Base-by-base conservation (phyloP, 2,113 vertebrate genomes). In the Psittacara wagleri region DNA sequence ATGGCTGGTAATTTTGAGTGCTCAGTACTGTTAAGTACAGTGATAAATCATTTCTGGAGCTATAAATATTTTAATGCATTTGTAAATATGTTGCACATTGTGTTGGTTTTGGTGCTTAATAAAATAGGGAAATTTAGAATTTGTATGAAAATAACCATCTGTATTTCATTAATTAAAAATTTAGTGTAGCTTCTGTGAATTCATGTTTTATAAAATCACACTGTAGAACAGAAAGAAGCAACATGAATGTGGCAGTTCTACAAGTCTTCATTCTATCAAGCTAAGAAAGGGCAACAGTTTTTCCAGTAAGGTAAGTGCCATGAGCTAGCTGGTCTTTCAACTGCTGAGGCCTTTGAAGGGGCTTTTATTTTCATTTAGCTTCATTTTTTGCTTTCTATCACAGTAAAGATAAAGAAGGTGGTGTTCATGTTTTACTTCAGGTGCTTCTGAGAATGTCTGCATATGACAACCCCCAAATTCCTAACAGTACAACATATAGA, bases 151-250 rank as follows among this genome's bases (percentile, higher is more conserved):
- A 86, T 67, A 86, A 17, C 55, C 24, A 41, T 86, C 78, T 86
- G 17, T 35, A 43, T 94, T 95, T 86, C 52, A 61, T 18, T 61
- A 81, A 70, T 90, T 74, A 90, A 80, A 76, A 85, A 39, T 43
- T 64, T 31, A 25, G 27, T 35, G 7, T 73, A 52, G 43, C 28
- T 72, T 78, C 55, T 78, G 13, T 78, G 62, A 86, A 80, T 90
- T 78, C 3, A 2, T 48, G 35, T 81, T 90, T 84, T 44, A 12
- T 75, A 27, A 95, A 96, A 78, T 81, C 22, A 20, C 12, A 15
- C 17, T 39, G n/a, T 68, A 48, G 52, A 64, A 75, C 25, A 85
- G 67, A 78, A 68, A 62, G 63, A 62, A 69, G 25, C 23, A 64
- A 24, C 35, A 27, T 61, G 31, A 66, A 6, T 29, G 46, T 55